Conservation (phyloP, 2,888 invertebrate species). For the Xylota sylvarum region DNA sequence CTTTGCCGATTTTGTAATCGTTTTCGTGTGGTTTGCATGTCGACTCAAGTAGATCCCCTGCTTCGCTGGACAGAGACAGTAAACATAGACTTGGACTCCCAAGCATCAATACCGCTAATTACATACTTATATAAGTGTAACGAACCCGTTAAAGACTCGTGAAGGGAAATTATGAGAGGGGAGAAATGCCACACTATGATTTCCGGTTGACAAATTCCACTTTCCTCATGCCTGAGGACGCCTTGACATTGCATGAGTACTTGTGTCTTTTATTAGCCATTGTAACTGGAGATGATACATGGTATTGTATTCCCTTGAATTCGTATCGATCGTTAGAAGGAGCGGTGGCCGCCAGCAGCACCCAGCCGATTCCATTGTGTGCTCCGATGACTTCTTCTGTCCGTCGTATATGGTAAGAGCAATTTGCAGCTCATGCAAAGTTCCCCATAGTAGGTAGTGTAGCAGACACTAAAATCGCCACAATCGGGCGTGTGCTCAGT, state of each 20-base stretch:
- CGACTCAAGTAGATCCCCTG: slow-evolving; percentile 22
- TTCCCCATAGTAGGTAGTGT: slow-evolving; percentile 7
- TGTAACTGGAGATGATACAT: slow-evolving; percentile 67
- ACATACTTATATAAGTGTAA: slow-evolving; percentile 52
- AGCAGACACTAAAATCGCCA: slow-evolving; percentile 28
- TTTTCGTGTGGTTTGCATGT: slow-evolving; percentile 41
- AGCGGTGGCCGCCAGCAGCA: slow-evolving; percentile 32
- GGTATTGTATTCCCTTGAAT: slow-evolving; percentile 60
- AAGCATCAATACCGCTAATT: slow-evolving; percentile 37
- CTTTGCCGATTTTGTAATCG: slow-evolving; percentile 45
- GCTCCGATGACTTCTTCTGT: slow-evolving; percentile 47
- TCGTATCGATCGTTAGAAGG: slow-evolving; percentile 37
- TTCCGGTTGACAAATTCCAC: slow-evolving; percentile 63
- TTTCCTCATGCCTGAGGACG: slow-evolving; percentile 44
- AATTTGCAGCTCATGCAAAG: slow-evolving; percentile 52
- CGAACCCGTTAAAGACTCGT: slow-evolving; percentile 60
- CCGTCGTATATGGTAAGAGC: slow-evolving; percentile 11
- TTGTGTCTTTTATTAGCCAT: slow-evolving; percentile 51
- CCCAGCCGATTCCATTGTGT: slow-evolving; percentile 42
- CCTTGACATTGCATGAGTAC: slow-evolving; percentile 57
- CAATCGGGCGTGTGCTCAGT: slow-evolving; percentile 46
- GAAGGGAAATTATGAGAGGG: slow-evolving; percentile 56
- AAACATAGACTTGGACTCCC: slow-evolving; percentile 33
- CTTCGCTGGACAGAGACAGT: slow-evolving; percentile 49
- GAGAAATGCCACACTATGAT: slow-evolving; percentile 6